Conservation (phyloP, 2,113 vertebrate species). For the Castor canadensis region DNA sequence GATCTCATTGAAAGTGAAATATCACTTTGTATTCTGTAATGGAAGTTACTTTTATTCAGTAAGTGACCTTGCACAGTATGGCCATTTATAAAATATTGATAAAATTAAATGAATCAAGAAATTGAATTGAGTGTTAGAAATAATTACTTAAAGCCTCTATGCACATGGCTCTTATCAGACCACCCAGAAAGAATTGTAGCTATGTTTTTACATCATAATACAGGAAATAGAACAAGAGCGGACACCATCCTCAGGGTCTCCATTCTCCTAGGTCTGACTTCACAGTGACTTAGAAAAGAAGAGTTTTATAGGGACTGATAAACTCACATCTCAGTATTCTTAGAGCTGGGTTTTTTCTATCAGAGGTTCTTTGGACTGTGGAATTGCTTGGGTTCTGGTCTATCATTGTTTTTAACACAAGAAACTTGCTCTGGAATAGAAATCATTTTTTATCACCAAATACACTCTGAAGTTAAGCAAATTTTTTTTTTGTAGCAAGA, state of each 20-base stretch:
- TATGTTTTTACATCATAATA: background rate
- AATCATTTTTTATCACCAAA: background rate
- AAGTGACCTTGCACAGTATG: background rate
- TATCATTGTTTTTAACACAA: background rate
- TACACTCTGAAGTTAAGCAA: background rate
- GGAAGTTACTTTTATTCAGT: background rate
- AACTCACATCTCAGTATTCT: background rate
- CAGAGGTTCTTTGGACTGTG: background rate
- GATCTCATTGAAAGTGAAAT: slow-evolving; percentile 9
- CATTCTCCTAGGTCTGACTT: background rate
- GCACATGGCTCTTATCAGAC: background rate
- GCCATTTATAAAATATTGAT: background rate
- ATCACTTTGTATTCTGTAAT: background rate
- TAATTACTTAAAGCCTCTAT: background rate
- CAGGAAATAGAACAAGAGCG: background rate
- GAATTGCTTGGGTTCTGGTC: background rate
- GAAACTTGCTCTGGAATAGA: background rate
- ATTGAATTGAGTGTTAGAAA: background rate
- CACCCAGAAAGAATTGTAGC: background rate
- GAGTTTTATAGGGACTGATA: background rate
- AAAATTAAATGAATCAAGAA: background rate
- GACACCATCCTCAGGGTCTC: background rate
- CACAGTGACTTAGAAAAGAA: background rate
- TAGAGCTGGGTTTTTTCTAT: background rate
- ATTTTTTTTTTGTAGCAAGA: background rate